Conservation (phyloP, 2,888 invertebrate species). For the Cinara cedri region DNA sequence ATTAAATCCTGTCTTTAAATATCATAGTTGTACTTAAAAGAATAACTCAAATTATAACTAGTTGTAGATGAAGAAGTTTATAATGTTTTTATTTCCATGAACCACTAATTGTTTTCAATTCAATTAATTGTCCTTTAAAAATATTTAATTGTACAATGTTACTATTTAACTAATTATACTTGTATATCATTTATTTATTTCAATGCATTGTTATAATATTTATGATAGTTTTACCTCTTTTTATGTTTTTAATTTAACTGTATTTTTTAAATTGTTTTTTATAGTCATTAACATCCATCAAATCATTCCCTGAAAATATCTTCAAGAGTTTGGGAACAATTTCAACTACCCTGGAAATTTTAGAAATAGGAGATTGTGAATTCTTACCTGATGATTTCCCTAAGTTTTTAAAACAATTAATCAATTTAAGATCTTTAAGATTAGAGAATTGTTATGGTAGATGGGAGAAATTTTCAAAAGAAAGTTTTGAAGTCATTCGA, state of each 20-base stretch:
- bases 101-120: too few relatives aligned
- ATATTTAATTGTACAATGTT: too few relatives aligned
- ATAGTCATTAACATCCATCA: conserved; percentile 66
- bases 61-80: neutral
- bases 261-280: conserved; percentile 59
- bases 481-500: conserved; percentile 73
- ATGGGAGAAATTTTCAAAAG: conserved; percentile 66
- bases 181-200: too few relatives aligned
- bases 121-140: too few relatives aligned
- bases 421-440: conserved; percentile 72
- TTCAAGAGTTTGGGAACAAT: conserved; percentile 66
- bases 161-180: too few relatives aligned
- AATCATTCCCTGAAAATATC: conserved; percentile 62
- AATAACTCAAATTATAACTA: neutral
- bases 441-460: conserved; percentile 75
- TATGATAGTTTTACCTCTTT: too few relatives aligned
- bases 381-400: conserved; percentile 75
- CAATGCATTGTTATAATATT: too few relatives aligned
- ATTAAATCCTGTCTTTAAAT: too few relatives aligned
- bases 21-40: too few relatives aligned
- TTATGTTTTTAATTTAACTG: too few relatives aligned
- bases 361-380: conserved; percentile 84
- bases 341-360: conserved; percentile 72
- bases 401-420: conserved; percentile 69
- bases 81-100: too few relatives aligned